phyloP scores from a whole-genome alignment of 2,113 vertebrate genomes.

The Sciurus niger region DNA sequence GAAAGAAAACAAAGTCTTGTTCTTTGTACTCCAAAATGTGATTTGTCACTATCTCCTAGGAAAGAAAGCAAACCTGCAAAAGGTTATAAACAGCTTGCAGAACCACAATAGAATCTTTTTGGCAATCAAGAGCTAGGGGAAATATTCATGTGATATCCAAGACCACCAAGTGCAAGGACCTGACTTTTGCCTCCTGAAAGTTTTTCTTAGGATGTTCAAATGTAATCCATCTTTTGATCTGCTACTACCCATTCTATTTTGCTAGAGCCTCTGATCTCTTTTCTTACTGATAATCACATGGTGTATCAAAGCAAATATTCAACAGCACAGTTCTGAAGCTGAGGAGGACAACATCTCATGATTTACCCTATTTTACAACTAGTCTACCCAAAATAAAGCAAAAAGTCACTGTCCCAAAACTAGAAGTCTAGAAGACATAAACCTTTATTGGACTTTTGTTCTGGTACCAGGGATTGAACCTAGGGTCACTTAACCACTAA shows the following conservation, averaged over 20 bases:
- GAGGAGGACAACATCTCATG: neutral
- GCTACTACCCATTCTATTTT: neutral
- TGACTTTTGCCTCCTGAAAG: neutral
- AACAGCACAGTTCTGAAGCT: neutral
- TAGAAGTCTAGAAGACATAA: neutral
- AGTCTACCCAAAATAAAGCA: neutral
- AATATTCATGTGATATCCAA: slow-evolving; percentile 33
- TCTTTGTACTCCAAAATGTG: neutral
- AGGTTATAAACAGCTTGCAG: neutral
- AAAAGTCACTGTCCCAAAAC: neutral
- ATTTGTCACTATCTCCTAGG: neutral
- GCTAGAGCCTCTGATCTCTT: neutral
- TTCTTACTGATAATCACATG: neutral
- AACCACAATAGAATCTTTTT: neutral
- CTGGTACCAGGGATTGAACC: neutral
- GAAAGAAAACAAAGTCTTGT: neutral
- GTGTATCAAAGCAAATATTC: neutral
- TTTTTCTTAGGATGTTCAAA: neutral
- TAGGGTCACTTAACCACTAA: neutral
- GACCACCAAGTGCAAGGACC: slow-evolving; percentile 11
- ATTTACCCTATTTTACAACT: neutral
- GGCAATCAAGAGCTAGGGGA: slow-evolving; percentile 15
- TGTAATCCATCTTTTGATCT: slow-evolving; percentile 19
- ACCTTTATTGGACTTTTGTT: neutral
- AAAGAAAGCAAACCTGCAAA: slow-evolving; percentile 7